Evolutionary conservation across 2,888 invertebrate genomes (phyloP).

Genomic region (Patella pellucida): DNA sequence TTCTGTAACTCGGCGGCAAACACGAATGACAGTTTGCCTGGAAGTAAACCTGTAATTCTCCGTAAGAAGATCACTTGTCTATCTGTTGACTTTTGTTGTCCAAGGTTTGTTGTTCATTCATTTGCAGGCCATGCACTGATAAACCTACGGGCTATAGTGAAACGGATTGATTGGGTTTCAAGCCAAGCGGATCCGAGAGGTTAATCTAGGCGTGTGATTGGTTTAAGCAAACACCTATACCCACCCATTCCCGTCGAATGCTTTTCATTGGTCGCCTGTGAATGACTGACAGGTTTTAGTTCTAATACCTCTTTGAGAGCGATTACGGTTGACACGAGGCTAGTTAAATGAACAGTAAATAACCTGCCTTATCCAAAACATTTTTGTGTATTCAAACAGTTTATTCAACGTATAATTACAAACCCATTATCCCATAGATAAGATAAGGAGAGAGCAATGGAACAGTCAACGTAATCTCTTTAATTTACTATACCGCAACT

Average conservation of each 20-base stretch:
- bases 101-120: background rate
- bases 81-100: background rate
- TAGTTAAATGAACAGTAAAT: constrained; percentile 9
- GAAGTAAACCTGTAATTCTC: too few species aligned
- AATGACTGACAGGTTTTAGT: constrained; percentile 4
- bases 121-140: constrained; percentile 5
- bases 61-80: background rate
- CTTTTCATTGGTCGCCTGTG: background rate
- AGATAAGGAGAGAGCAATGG: background rate
- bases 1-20: too few species aligned
- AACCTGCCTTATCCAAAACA: constrained; percentile 10
- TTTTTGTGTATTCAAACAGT: constrained; percentile 9
- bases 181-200: constrained; percentile 7
- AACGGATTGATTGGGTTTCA: constrained; percentile 10
- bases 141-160: constrained; percentile 10
- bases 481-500: constrained; percentile 1
- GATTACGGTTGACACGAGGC: constrained; percentile 9
- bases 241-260: background rate
- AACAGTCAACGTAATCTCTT: constrained; percentile 2
- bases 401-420: constrained; percentile 12
- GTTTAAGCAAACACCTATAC: background rate
- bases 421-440: constrained; percentile 10
- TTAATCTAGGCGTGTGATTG: constrained; percentile 11
- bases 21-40: too few species aligned
- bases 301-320: background rate